Evolutionary conservation across 2,113 vertebrate species (phyloP).

Genomic region (Theropithecus gelada): DNA sequence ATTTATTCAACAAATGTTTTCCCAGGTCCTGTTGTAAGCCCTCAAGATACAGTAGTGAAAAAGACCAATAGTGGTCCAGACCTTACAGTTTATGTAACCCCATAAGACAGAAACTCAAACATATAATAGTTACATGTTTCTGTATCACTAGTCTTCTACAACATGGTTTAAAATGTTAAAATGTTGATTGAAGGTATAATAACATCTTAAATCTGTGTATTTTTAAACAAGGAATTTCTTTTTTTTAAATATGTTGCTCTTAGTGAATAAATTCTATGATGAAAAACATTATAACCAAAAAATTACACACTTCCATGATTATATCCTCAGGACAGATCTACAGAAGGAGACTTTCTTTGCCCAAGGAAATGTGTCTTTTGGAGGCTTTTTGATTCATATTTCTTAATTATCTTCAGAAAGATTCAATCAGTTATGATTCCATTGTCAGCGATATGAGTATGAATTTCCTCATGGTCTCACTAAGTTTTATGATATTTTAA

Average conservation of each 20-base stretch:
- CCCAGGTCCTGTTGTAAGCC: not conserved
- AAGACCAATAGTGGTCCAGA: not conserved
- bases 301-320: not conserved
- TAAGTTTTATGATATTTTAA: not conserved
- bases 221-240: not conserved
- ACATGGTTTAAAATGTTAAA: conserved; percentile 6
- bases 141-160: not conserved
- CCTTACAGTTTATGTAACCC: not conserved
- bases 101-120: not conserved
- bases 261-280: not conserved
- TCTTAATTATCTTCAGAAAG: not conserved
- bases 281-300: not conserved
- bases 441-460: not conserved
- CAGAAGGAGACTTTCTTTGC: not conserved
- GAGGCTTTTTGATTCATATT: not conserved
- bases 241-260: not conserved
- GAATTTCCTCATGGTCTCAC: not conserved
- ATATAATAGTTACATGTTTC: not conserved
- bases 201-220: not conserved
- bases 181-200: not conserved
- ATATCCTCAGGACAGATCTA: not conserved
- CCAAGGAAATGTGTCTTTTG: not conserved
- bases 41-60: not conserved
- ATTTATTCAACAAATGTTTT: conserved; percentile 5
- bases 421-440: not conserved